Percentiles rank a stretch among this genome's conserved stretches.
Conservation (phyloP, 2,113 vertebrate species). For the Thalassarche chlororhynchos region DNA sequence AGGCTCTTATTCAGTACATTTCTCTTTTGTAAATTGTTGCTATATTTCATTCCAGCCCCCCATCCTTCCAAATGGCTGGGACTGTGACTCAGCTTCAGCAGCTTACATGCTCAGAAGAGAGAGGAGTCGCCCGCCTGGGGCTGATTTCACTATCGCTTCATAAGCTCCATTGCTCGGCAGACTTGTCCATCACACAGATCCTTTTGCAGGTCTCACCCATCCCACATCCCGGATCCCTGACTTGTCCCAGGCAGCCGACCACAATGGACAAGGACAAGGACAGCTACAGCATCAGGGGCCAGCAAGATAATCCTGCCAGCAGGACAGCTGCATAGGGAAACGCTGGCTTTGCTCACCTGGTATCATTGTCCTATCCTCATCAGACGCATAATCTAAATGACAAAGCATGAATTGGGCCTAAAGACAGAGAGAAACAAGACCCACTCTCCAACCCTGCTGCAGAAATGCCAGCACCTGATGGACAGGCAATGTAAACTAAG, state of each 20-base stretch:
- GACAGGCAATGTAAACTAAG: neutral
- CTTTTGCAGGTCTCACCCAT: neutral
- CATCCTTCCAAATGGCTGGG: neutral
- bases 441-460: neutral
- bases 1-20: constrained; percentile 34
- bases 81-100: constrained; percentile 39
- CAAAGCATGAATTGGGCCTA: neutral
- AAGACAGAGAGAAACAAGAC: neutral
- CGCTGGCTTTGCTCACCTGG: neutral
- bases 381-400: neutral
- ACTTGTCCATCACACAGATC: neutral
- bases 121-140: constrained; percentile 6
- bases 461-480: neutral
- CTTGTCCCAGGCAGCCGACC: neutral
- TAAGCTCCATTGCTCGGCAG: neutral
- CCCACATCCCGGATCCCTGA: neutral
- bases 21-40: constrained; percentile 48
- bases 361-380: neutral
- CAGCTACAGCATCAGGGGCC: neutral
- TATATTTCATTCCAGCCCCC: constrained; percentile 38
- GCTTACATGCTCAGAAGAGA: neutral
- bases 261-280: neutral
- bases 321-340: neutral
- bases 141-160: neutral
- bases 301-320: neutral